These are phyloP conservation scores for Sylvietta virens DNA, from an alignment of 2,113 vertebrate species.

Conservation along the genomic window DNA sequence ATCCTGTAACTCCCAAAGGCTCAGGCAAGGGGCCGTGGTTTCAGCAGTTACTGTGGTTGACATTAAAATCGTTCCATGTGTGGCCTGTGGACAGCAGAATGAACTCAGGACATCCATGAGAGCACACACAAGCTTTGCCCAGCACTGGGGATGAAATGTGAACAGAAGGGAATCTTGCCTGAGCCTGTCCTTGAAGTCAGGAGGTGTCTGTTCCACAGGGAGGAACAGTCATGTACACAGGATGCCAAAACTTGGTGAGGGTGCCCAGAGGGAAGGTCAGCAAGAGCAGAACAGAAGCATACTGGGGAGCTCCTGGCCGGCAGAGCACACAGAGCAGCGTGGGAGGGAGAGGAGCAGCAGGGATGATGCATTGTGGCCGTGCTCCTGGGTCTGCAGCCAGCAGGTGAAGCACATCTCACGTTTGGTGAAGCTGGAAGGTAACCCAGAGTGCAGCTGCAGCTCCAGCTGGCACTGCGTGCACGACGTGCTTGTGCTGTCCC, in stretches of 20 bases:
- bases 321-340: neutral
- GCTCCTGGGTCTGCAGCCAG: neutral
- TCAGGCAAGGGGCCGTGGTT: neutral
- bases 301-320: neutral
- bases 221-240: neutral
- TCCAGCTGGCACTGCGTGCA: neutral
- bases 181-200: neutral
- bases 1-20: neutral
- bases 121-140: neutral
- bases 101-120: neutral
- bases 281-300: neutral
- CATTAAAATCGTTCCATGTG: neutral
- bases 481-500: accelerated
- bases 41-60: neutral
- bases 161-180: neutral
- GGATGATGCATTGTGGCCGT: neutral
- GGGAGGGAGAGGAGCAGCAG: neutral
- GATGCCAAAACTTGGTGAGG: neutral
- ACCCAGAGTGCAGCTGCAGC: neutral
- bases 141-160: too few species aligned
- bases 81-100: neutral
- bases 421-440: neutral
- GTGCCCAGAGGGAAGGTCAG: neutral
- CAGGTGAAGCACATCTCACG: neutral
- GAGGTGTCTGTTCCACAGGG: neutral